phyloP scores from a whole-genome alignment of 2,113 vertebrate genomes.

The Polypterus bichir region DNA sequence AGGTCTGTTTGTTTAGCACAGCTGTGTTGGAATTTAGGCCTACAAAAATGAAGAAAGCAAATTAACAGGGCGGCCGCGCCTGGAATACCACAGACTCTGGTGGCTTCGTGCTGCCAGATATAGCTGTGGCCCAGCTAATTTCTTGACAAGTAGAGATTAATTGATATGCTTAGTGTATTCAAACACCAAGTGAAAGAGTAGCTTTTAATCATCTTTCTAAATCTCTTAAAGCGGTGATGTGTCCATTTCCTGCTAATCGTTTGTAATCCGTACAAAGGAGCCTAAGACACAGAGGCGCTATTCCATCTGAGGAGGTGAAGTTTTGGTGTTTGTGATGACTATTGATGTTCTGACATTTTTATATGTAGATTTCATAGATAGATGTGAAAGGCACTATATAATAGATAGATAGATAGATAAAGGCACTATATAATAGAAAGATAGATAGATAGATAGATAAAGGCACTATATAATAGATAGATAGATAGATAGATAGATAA shows the following conservation, averaged over 20 bases:
- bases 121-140: conserved; percentile 2
- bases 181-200: conserved; percentile 1
- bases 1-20: conserved; percentile 8
- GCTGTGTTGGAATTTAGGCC: conserved; percentile 5
- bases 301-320: too few relatives aligned
- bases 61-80: conserved; percentile 2
- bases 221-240: conserved; percentile 7
- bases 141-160: conserved; percentile 10
- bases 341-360: too few relatives aligned
- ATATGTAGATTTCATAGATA: too few relatives aligned
- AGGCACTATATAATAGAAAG: too few relatives aligned
- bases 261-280: conserved; percentile 4
- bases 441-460: too few relatives aligned
- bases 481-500: too few relatives aligned
- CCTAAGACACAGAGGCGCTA: not conserved
- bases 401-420: too few relatives aligned
- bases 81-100: not conserved
- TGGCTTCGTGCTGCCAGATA: not conserved
- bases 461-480: too few relatives aligned
- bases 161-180: conserved; percentile 5
- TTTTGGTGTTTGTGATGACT: too few relatives aligned
- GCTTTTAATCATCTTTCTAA: conserved; percentile 11
- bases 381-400: too few relatives aligned
- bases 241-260: conserved; percentile 4
- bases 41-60: conserved; percentile 7